These are phyloP conservation scores for Eilema caniola DNA, from an alignment of 2,888 invertebrate species.

Conservation along the genomic window DNA sequence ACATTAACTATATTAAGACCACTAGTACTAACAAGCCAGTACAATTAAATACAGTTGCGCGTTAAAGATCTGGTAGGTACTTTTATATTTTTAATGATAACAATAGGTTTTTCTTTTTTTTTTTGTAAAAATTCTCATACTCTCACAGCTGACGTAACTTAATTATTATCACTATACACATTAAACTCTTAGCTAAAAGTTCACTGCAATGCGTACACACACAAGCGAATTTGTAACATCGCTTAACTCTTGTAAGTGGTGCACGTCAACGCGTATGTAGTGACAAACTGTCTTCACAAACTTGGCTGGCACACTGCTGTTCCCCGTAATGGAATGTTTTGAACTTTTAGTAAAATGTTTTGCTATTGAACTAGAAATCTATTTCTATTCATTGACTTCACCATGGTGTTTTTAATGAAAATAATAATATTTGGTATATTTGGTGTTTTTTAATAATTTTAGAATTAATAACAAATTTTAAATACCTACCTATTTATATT, in stretches of 20 bases:
- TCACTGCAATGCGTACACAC: neutral
- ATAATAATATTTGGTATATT: too few relatives aligned
- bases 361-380: constrained; percentile 13
- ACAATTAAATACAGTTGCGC: too few relatives aligned
- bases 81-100: too few relatives aligned
- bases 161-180: neutral
- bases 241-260: neutral
- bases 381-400: constrained; percentile 6
- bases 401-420: neutral
- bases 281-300: neutral
- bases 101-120: too few relatives aligned
- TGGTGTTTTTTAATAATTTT: too few relatives aligned
- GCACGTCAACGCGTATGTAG: neutral
- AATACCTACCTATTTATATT: too few relatives aligned
- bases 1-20: too few relatives aligned
- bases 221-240: neutral
- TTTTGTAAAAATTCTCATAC: neutral
- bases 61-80: too few relatives aligned
- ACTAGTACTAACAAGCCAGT: too few relatives aligned
- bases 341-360: neutral
- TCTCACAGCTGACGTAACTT: too few relatives aligned
- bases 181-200: too few relatives aligned
- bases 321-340: neutral
- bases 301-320: constrained; percentile 4
- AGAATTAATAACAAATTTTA: too few relatives aligned